Evolutionary conservation across 1,140 invertebrate genomes (phyloP), one percentile per base, ranked within the genome.

Genomic region (Brachionus paranguensis): DNA sequence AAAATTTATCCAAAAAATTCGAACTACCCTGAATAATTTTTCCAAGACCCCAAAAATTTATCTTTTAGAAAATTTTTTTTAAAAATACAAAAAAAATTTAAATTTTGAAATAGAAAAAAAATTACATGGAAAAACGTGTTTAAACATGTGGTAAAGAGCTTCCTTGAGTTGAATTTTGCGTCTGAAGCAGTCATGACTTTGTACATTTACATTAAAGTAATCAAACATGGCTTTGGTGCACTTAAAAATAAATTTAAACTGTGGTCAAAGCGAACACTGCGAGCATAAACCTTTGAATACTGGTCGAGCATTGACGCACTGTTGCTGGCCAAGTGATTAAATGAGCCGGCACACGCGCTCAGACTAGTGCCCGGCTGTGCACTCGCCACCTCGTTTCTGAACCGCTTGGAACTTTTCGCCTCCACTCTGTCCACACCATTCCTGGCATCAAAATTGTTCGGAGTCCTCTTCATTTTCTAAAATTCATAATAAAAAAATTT

Each of bases 41-140:
- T 29, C 2, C 2, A 29, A 29, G 27, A 29, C 1, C 27, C 27
- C 27, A 29, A 29, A 2, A 3, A 29, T 29, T 29, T 29, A 29
- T 2, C 0, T 29, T 29, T 24, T 24, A 24, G 24, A 24, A 24
- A 24, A 24, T 24, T 24, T 24, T 24, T 24, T 24, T 24, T 24
- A 1, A 1, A 24, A 24, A 24, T 24, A 1, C 24, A 1, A 24
- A 24, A 24, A 24, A 24, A 24, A 24, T 24, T 24, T 24, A 1
- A 24, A 24, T 24, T 24, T 24, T 24, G 1, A 24, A 24, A 24
- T 24, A 0, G 24, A 47, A 78, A 20, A n/a, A 7, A 47, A 64
- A 5, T 79, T 64, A 81, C 78, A 81, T 68, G 78, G 53, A 81
- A 81, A 81, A 11, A 81, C 50, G n/a, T 81, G 37, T 33, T 68